Conservation (phyloP, 2,888 invertebrate genomes). For the Orchesella flavescens region DNA sequence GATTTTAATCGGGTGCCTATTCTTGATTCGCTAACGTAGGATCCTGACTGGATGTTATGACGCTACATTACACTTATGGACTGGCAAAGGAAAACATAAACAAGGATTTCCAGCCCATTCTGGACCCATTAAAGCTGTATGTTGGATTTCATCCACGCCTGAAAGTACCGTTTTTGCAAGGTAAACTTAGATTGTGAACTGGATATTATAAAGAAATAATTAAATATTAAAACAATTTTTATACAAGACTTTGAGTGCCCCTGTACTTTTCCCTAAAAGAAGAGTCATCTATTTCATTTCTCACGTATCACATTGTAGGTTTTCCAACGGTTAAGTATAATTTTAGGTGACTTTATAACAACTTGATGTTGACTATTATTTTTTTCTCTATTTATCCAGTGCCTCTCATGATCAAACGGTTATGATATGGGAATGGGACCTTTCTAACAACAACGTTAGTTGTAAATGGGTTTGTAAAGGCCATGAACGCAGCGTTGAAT, state of each 20-base stretch:
- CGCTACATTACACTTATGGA: slow-evolving; percentile 93
- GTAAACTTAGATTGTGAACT: slow-evolving; percentile 74
- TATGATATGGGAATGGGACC: slow-evolving; percentile 91
- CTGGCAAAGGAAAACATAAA: slow-evolving; percentile 86
- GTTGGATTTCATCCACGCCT: slow-evolving; percentile 83
- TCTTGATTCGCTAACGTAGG: slow-evolving; percentile 77
- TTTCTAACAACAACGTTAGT: slow-evolving; percentile 82
- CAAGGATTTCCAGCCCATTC: slow-evolving; percentile 90
- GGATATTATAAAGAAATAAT: neutral
- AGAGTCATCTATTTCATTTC: neutral
- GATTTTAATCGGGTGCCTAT: no score
- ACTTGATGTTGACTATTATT: no score
- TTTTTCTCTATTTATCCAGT: slow-evolving; percentile 74
- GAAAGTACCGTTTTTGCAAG: slow-evolving; percentile 80
- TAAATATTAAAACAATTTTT: neutral
- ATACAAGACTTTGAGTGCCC: neutral
- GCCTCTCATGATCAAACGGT: slow-evolving; percentile 94
- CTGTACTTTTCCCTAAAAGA: neutral
- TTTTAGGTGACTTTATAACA: no score
- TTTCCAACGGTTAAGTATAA: no score
- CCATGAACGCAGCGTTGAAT: slow-evolving; percentile 93
- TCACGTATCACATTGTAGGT: neutral
- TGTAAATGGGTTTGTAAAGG: slow-evolving; percentile 89
- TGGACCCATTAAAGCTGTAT: slow-evolving; percentile 89
- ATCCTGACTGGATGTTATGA: slow-evolving; percentile 95